Evolutionary conservation across 2,888 invertebrate genomes (phyloP).

Genomic region (Eristalis pertinax): DNA sequence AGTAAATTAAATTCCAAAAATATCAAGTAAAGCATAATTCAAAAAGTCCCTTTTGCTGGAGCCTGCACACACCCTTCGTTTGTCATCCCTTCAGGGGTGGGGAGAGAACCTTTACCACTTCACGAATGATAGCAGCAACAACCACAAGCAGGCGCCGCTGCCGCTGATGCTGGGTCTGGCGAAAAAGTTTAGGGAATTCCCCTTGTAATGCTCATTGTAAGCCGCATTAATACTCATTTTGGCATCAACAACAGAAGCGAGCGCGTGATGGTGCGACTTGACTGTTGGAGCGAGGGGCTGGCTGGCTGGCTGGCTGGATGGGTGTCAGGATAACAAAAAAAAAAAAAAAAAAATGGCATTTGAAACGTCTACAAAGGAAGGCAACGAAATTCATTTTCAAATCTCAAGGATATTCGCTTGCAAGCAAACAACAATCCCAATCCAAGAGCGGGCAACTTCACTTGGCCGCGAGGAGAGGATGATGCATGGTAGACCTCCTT

Average conservation of each 20-base stretch:
- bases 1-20: conserved; percentile 66
- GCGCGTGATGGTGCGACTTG: not conserved
- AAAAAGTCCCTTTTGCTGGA: not conserved
- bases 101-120: too few relatives aligned
- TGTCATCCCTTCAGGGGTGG: too few relatives aligned
- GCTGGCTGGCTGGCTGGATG: not conserved
- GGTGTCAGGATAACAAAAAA: not conserved
- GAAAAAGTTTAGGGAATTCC: conserved; percentile 24
- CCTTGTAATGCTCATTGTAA: conserved; percentile 44
- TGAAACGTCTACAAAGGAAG: not conserved
- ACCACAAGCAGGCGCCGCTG: not conserved
- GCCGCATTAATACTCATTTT: conserved; percentile 48
- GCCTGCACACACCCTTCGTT: not conserved
- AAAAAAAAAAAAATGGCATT: not conserved
- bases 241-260: conserved; percentile 20
- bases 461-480: not conserved
- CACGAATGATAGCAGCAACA: too few relatives aligned
- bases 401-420: conserved; percentile 30
- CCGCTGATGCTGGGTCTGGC: not conserved
- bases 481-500: conserved; percentile 22
- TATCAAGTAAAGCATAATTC: conserved; percentile 51
- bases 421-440: not conserved
- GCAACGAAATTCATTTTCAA: conserved; percentile 27
- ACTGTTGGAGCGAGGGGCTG: too few relatives aligned
- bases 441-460: not conserved